A percentile compares a stretch with the other conserved stretches of the same genome.
Conservation (phyloP, 1,140 invertebrate species). For the Wiebesia pumilae region DNA sequence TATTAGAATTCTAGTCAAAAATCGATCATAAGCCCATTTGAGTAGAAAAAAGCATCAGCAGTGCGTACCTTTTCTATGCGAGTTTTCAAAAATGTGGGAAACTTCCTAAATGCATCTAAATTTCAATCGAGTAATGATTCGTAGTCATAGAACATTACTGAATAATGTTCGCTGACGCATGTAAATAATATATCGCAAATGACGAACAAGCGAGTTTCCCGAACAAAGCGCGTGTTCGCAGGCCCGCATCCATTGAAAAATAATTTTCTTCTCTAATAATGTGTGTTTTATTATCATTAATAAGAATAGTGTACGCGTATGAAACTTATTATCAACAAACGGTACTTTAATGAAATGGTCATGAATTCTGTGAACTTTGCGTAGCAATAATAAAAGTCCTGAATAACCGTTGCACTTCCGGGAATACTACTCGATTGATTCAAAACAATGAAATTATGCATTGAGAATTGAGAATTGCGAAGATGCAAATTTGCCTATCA, state of each 20-base stretch:
- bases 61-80: slow-evolving; percentile 8
- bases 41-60: neutral
- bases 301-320: too few relatives aligned
- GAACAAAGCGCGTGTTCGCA: neutral
- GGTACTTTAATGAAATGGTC: too few relatives aligned
- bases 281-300: neutral
- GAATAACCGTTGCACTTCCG: too few relatives aligned
- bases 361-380: too few relatives aligned
- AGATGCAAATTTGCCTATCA: too few relatives aligned
- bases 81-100: neutral
- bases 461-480: neutral
- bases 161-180: neutral
- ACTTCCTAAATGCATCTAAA: neutral
- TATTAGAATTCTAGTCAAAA: slow-evolving; percentile 23
- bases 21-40: slow-evolving; percentile 23
- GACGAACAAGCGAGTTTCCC: neutral
- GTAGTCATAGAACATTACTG: neutral
- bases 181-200: neutral
- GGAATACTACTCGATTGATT: too few relatives aligned
- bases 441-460: too few relatives aligned
- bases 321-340: too few relatives aligned
- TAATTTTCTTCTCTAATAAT: neutral
- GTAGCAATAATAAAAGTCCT: too few relatives aligned
- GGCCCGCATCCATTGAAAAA: neutral
- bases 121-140: neutral